Evolutionary conservation across 92 coral and sea anemone species (phyloP).

Genomic region (Epizoanthus stellaris): DNA sequence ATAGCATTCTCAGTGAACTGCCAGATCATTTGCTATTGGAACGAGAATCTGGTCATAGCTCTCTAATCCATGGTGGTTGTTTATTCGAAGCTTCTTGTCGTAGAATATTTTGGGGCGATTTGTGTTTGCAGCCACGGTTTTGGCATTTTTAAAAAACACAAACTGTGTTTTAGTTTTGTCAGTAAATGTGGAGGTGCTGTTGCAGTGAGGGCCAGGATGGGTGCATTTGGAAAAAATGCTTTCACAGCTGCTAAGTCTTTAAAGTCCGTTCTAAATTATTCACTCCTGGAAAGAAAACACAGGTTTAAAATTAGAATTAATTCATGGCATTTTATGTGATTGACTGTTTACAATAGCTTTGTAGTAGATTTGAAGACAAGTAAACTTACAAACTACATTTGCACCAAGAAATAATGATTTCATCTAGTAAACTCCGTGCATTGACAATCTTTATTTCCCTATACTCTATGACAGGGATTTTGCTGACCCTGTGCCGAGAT

Average conservation of each 20-base stretch:
- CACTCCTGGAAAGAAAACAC: slow-evolving; percentile 21
- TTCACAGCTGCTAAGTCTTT: slow-evolving; percentile 35
- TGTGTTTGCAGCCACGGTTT: slow-evolving; percentile 59
- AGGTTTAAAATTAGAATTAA: no score
- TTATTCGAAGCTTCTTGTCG: slow-evolving; percentile 29
- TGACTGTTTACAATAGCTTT: no score
- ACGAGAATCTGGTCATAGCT: slow-evolving; percentile 34
- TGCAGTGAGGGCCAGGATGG: slow-evolving; percentile 37
- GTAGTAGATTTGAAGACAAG: no score
- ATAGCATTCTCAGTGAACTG: slow-evolving; percentile 22
- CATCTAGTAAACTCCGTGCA: no score
- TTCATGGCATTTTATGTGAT: no score
- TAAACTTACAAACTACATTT: no score
- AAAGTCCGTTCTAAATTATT: slow-evolving; percentile 45
- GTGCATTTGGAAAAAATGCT: slow-evolving; percentile 41
- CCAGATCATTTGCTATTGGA: slow-evolving; percentile 49
- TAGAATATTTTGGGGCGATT: slow-evolving; percentile 38
- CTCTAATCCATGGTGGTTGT: slow-evolving; percentile 31
- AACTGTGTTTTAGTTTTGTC: slow-evolving; percentile 41
- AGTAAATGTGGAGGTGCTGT: slow-evolving; percentile 56
- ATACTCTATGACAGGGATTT: no score
- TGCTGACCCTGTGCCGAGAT: no score
- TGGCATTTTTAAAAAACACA: slow-evolving; percentile 41
- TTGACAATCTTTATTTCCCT: no score
- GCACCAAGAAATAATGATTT: no score